Evolutionary conservation across 2,113 vertebrate genomes (phyloP).

Genomic region (Machaerirhynchus nigripectus): DNA sequence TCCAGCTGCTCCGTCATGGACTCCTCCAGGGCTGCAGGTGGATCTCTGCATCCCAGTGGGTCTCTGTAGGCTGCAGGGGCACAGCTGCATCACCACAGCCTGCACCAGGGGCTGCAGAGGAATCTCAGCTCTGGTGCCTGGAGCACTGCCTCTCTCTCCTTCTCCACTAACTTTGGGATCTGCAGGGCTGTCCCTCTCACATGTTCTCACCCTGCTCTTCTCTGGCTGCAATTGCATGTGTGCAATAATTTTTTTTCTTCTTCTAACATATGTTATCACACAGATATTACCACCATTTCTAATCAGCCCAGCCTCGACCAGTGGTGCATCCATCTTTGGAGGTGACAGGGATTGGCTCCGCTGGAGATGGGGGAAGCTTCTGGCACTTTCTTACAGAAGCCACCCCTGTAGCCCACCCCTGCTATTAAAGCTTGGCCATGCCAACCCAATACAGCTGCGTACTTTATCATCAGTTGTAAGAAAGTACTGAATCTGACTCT

Average conservation of each 20-base stretch:
- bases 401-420: not conserved
- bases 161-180: not conserved
- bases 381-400: not conserved
- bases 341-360: not conserved
- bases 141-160: not conserved
- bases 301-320: not conserved
- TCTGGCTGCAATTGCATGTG: too few relatives aligned
- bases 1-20: not conserved
- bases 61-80: not conserved
- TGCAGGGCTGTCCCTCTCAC: not conserved
- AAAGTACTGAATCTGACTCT: not conserved
- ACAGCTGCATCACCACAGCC: not conserved
- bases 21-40: too few relatives aligned
- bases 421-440: not conserved
- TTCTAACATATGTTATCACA: not conserved
- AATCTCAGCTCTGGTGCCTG: not conserved
- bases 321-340: accelerated
- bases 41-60: not conserved
- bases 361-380: too few relatives aligned
- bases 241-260: too few relatives aligned
- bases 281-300: not conserved
- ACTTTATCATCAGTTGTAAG: not conserved
- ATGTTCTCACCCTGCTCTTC: not conserved
- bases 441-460: not conserved
- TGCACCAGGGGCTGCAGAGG: not conserved